phyloP scores from a whole-genome alignment of 2,113 vertebrate genomes.

The Bungarus multicinctus region DNA sequence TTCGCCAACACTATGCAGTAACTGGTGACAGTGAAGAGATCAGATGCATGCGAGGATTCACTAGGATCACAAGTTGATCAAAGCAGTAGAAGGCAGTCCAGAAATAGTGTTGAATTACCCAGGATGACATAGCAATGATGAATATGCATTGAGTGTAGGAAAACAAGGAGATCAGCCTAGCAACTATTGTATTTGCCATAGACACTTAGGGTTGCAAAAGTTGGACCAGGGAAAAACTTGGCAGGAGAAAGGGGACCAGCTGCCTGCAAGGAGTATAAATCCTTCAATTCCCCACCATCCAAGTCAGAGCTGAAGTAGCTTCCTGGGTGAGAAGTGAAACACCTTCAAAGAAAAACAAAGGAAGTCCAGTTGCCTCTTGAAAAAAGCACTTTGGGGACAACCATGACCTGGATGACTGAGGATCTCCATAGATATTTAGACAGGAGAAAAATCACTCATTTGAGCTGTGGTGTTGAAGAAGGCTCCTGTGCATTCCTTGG shows the following conservation, averaged over 20 bases:
- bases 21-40: neutral
- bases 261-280: too few relatives aligned
- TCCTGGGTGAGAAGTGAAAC: too few relatives aligned
- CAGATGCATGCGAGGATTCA: neutral
- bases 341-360: too few relatives aligned
- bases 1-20: neutral
- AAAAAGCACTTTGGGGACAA: too few relatives aligned
- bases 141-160: neutral
- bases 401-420: too few relatives aligned
- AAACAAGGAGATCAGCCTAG: neutral
- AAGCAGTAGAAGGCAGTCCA: neutral
- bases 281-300: too few relatives aligned
- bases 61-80: neutral
- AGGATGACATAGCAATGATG: rapidly evolving
- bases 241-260: too few relatives aligned
- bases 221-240: too few relatives aligned
- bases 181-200: neutral
- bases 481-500: neutral
- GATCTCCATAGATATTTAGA: too few relatives aligned
- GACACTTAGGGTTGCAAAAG: neutral
- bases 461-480: neutral
- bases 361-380: too few relatives aligned
- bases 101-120: neutral
- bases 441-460: neutral
- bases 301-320: too few relatives aligned